These are phyloP conservation scores for Noctuana brunneofusca DNA, from an alignment of 2,888 invertebrate species.

Conservation along the genomic window DNA sequence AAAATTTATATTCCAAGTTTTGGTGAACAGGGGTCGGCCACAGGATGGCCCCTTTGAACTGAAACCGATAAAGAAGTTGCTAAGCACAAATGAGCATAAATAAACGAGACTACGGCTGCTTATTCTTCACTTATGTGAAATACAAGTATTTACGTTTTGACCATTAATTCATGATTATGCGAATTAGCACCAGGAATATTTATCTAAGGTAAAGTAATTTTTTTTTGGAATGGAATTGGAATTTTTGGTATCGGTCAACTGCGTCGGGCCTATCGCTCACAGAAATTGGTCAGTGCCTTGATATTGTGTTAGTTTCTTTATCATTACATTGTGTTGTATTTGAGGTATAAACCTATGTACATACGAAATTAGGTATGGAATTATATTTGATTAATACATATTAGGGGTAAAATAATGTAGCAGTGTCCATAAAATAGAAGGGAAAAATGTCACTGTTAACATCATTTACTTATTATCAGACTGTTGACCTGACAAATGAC, in stretches of 20 bases:
- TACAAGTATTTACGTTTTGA: too few species aligned
- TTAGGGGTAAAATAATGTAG: too few species aligned
- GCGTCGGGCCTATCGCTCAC: too few species aligned
- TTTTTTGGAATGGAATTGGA: neutral
- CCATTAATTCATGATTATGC: conserved; percentile 49
- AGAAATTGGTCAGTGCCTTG: too few species aligned
- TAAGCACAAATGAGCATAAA: conserved; percentile 60
- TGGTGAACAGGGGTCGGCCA: conserved; percentile 53
- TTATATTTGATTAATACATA: too few species aligned
- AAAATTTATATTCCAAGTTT: conserved; percentile 75
- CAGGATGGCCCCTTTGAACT: conserved; percentile 51
- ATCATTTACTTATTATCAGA: conserved; percentile 5
- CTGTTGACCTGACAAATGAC: conserved; percentile 26
- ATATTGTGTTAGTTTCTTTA: too few species aligned
- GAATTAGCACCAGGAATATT: neutral
- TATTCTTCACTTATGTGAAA: conserved; percentile 32
- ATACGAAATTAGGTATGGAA: too few species aligned
- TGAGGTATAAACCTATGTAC: too few species aligned
- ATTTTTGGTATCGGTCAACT: too few species aligned
- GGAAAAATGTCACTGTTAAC: neutral
- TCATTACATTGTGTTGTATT: too few species aligned
- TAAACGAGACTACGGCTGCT: conserved; percentile 45
- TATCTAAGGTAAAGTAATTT: neutral
- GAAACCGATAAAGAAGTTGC: conserved; percentile 57
- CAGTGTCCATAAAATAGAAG: neutral